Percentiles rank a stretch among this genome's conserved stretches.
Conservation (phyloP, 2,888 invertebrate genomes). For the Epirrita christyi region DNA sequence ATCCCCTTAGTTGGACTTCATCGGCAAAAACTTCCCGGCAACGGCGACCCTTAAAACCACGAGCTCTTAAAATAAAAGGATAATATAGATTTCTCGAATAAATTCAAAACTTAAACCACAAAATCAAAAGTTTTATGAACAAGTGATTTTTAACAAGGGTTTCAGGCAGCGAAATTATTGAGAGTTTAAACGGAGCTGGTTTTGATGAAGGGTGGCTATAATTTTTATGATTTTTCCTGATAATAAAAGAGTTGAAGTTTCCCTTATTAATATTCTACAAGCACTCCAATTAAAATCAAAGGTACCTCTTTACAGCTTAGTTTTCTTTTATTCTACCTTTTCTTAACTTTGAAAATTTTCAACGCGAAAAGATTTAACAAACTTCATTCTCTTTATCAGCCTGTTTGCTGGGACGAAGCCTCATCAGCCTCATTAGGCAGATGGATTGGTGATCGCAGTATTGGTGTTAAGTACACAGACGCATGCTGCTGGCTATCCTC, state of each 20-base stretch:
- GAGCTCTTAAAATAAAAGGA: slow-evolving; percentile 11
- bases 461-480: too few relatives aligned
- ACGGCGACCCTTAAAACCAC: slow-evolving; percentile 5
- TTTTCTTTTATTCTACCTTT: not conserved
- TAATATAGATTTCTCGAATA: slow-evolving; percentile 8
- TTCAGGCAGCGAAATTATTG: slow-evolving; percentile 12
- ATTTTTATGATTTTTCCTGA: too few relatives aligned
- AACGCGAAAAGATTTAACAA: too few relatives aligned
- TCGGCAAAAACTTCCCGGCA: slow-evolving; percentile 7
- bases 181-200: slow-evolving; percentile 1
- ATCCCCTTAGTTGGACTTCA: slow-evolving; percentile 13
- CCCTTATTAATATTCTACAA: slow-evolving; percentile 10
- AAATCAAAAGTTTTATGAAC: slow-evolving; percentile 28
- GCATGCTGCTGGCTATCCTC: too few relatives aligned
- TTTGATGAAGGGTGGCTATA: not conserved
- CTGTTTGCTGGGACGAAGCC: too few relatives aligned
- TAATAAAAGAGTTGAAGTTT: not conserved
- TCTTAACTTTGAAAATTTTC: not conserved
- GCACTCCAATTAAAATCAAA: not conserved
- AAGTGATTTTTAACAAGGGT: slow-evolving; percentile 28
- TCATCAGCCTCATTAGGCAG: too few relatives aligned
- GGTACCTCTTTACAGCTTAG: not conserved
- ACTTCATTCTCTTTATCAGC: too few relatives aligned
- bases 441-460: too few relatives aligned
- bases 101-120: slow-evolving; percentile 28